These are phyloP conservation scores for Ypsolopha sequella DNA, from an alignment of 2,888 invertebrate species.

Conservation along the genomic window DNA sequence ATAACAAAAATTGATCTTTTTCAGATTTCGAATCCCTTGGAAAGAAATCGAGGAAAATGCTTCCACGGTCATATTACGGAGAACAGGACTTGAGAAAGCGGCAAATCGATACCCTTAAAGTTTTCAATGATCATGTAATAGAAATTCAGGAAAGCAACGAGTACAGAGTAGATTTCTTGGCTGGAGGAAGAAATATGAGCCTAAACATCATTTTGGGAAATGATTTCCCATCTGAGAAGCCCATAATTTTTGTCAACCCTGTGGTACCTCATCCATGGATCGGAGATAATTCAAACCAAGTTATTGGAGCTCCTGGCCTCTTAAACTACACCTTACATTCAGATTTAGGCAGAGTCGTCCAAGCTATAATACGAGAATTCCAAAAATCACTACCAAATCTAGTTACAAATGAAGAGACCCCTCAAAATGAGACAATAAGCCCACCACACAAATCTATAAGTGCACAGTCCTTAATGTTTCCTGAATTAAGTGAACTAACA, in stretches of 20 bases:
- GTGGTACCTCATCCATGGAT: slow-evolving; percentile 80
- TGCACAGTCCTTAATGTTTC: slow-evolving; percentile 38
- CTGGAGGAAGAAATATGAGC: slow-evolving; percentile 74
- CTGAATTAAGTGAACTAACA: slow-evolving; percentile 42
- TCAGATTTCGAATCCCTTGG: no score
- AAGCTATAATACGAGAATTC: slow-evolving; percentile 84
- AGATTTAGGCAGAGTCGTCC: slow-evolving; percentile 84
- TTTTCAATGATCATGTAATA: slow-evolving; percentile 85
- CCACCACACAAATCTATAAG: slow-evolving; percentile 33
- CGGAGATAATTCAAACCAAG: slow-evolving; percentile 74
- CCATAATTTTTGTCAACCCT: slow-evolving; percentile 76
- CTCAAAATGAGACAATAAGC: slow-evolving; percentile 25
- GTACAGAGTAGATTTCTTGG: slow-evolving; percentile 78
- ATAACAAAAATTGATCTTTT: no score
- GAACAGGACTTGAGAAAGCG: slow-evolving; percentile 74
- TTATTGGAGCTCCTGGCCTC: slow-evolving; percentile 80
- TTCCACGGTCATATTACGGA: slow-evolving; percentile 66
- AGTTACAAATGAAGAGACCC: slow-evolving; percentile 51
- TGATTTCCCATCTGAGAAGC: slow-evolving; percentile 83
- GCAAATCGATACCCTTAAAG: slow-evolving; percentile 85
- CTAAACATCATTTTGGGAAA: slow-evolving; percentile 75
- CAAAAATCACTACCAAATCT: slow-evolving; percentile 64
- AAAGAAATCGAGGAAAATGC: slow-evolving; percentile 36
- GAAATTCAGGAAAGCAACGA: slow-evolving; percentile 79
- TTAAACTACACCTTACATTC: slow-evolving; percentile 84